Conservation (phyloP, 2,888 invertebrate species). For the Acanthosepion lycidas region DNA sequence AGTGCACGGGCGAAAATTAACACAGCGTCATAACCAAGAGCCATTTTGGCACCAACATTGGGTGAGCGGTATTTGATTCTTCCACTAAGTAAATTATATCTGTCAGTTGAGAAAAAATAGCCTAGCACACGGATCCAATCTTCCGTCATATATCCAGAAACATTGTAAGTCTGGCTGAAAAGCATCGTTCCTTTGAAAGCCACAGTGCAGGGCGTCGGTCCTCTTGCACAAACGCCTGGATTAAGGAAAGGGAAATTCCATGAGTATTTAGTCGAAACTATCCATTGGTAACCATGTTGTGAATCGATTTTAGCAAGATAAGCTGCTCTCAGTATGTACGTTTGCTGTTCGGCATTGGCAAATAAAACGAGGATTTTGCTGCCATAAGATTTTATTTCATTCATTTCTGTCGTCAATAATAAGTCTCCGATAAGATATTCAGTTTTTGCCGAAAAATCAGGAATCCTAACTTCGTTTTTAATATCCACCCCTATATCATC, state of each 20-base stretch:
- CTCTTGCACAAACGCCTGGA: neutral
- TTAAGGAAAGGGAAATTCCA: neutral
- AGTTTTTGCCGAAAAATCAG: no score
- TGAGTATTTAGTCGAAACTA: neutral
- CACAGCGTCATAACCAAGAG: slow-evolving; percentile 58
- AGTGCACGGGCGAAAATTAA: slow-evolving; percentile 53
- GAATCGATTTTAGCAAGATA: neutral
- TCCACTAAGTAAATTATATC: neutral
- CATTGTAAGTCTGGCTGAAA: neutral
- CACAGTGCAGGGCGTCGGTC: neutral
- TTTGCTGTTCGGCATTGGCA: neutral
- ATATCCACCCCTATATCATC: no score
- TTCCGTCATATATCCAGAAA: neutral
- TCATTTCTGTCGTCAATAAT: no score
- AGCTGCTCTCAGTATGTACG: neutral
- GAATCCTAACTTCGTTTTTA: no score
- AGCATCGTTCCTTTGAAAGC: neutral
- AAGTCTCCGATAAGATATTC: neutral
- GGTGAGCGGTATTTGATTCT: neutral
- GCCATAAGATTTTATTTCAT: no score
- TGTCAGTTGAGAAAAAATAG: neutral
- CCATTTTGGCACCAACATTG: slow-evolving; percentile 51
- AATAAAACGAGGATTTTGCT: neutral
- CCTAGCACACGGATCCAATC: neutral
- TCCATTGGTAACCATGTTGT: neutral